A percentile compares a stretch with the other conserved stretches of the same genome.
Evolutionary conservation across 1,140 invertebrate genomes (phyloP).

Genomic region (Drosophila lacertosa): DNA sequence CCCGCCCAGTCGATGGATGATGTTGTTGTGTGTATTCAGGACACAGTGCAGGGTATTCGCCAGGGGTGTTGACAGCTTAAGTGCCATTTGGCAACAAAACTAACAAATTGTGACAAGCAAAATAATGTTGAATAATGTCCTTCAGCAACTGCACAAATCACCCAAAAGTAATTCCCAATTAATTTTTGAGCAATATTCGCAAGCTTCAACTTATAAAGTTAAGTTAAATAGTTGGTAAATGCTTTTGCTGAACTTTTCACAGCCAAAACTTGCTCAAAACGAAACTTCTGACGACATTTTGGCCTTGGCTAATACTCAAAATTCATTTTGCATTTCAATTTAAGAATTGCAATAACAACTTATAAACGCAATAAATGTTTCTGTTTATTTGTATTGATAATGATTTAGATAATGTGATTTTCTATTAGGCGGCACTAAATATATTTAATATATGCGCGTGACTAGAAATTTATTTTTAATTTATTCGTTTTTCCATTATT

Average conservation of each 20-base stretch:
- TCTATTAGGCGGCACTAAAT: not conserved
- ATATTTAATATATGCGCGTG: slow-evolving; percentile 14
- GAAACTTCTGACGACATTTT: too few species aligned
- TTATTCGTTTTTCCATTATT: slow-evolving; percentile 39
- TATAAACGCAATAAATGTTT: too few species aligned
- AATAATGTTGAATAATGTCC: not conserved
- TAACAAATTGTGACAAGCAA: slow-evolving; percentile 6
- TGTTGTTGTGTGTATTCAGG: slow-evolving; percentile 11
- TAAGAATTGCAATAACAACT: too few species aligned
- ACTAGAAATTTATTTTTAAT: slow-evolving; percentile 33
- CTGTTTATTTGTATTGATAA: not conserved
- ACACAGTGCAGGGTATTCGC: slow-evolving; percentile 31
- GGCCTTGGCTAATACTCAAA: too few species aligned
- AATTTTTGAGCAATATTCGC: not conserved
- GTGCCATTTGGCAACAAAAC: slow-evolving; percentile 63
- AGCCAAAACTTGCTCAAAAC: too few species aligned
- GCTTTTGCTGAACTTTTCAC: not conserved
- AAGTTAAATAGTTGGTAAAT: not conserved
- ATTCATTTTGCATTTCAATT: too few species aligned
- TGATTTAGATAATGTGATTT: not conserved
- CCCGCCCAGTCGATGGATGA: too few species aligned
- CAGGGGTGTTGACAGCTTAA: slow-evolving; percentile 75
- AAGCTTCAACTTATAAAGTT: too few species aligned
- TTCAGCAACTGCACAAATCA: not conserved
- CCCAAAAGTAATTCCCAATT: not conserved